Percentiles rank a stretch among this genome's conserved stretches.
phyloP scores from a whole-genome alignment of 2,113 vertebrate genomes.

The Danio rerio region DNA sequence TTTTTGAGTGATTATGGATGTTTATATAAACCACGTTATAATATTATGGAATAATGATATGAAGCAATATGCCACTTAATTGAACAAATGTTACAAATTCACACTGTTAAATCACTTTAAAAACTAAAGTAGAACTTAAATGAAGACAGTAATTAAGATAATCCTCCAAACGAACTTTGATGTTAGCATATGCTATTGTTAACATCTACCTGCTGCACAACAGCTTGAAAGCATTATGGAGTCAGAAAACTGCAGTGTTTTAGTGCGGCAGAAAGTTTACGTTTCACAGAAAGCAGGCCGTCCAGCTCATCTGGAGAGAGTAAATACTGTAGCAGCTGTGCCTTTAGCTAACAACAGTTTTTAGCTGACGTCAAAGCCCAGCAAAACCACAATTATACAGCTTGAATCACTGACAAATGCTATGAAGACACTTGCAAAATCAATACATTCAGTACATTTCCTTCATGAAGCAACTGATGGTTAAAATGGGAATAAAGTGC shows the following conservation, averaged over 20 bases:
- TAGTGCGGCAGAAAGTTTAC: not conserved
- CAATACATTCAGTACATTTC: not conserved
- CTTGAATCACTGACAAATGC: not conserved
- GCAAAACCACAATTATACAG: not conserved
- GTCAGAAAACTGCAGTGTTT: not conserved
- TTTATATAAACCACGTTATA: too few relatives aligned
- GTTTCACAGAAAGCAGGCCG: not conserved
- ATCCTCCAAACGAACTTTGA: not conserved
- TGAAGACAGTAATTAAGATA: not conserved
- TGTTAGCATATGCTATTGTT: not conserved
- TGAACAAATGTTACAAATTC: not conserved
- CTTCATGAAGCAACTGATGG: not conserved
- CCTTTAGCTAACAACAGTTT: not conserved
- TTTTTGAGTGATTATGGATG: too few relatives aligned
- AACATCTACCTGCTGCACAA: not conserved
- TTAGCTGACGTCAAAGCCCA: not conserved
- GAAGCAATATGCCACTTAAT: too few relatives aligned
- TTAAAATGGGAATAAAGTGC: not conserved
- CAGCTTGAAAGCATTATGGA: not conserved
- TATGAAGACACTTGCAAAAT: not conserved
- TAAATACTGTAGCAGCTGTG: not conserved
- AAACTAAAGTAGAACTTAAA: not conserved
- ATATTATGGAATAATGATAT: too few relatives aligned
- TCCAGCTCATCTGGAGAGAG: not conserved
- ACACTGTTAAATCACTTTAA: not conserved